Percentiles rank a stretch among this genome's conserved stretches.
phyloP scores from a whole-genome alignment of 2,113 vertebrate species.

The Saccopteryx leptura region DNA sequence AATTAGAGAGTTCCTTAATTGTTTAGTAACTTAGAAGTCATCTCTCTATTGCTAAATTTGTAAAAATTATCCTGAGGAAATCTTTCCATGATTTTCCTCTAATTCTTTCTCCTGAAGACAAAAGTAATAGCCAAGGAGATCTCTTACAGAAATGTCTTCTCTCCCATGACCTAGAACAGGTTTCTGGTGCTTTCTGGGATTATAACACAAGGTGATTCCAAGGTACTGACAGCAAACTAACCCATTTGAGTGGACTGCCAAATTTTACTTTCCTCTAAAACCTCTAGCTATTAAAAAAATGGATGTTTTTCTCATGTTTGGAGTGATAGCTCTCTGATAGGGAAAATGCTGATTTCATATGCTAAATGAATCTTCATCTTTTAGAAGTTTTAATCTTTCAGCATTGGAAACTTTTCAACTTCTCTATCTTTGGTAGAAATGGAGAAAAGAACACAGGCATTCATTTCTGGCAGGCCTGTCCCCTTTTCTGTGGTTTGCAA shows the following conservation, averaged over 20 bases:
- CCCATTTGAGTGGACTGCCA: slow-evolving; percentile 15
- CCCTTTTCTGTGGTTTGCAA: slow-evolving; percentile 59
- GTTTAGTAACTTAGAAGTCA: slow-evolving; percentile 53
- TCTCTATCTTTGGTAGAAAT: slow-evolving; percentile 57
- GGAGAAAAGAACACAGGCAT: not conserved
- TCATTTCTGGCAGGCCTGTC: slow-evolving; percentile 31
- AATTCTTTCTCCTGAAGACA: slow-evolving; percentile 57
- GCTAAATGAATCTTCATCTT: slow-evolving; percentile 53
- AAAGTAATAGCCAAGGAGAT: slow-evolving; percentile 6
- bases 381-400: slow-evolving; percentile 64
- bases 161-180: slow-evolving; percentile 11
- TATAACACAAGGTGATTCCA: slow-evolving; percentile 40
- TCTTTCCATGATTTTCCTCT: not conserved
- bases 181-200: slow-evolving; percentile 55
- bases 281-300: slow-evolving; percentile 33
- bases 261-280: slow-evolving; percentile 59
- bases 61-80: slow-evolving; percentile 35
- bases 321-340: slow-evolving; percentile 9
- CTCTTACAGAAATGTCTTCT: slow-evolving; percentile 14
- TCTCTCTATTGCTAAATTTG: not conserved
- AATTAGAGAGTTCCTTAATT: not conserved
- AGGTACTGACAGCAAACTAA: slow-evolving; percentile 36
- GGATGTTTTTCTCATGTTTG: slow-evolving; percentile 35
- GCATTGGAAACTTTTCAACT: slow-evolving; percentile 47
- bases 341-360: slow-evolving; percentile 27